Percentiles rank a stretch among this genome's conserved stretches.
Evolutionary conservation across 2,888 invertebrate genomes (phyloP).

Genomic region (Drosophila eohydei): DNA sequence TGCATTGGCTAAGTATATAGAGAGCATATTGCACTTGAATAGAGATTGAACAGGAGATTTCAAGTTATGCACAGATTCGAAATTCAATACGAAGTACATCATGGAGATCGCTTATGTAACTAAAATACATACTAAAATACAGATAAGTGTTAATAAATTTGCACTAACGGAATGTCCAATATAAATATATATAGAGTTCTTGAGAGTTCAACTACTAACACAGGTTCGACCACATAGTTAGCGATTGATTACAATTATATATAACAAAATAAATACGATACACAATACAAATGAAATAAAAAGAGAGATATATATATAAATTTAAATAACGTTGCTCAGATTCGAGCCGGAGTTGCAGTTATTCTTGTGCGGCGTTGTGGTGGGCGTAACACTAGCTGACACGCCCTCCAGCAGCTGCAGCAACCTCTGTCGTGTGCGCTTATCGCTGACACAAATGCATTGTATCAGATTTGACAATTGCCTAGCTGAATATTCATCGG

Average conservation of each 20-base stretch:
- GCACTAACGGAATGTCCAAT: conserved; percentile 73
- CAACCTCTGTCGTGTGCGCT: conserved; percentile 93
- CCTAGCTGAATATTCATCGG: conserved; percentile 94
- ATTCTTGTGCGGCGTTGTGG: conserved; percentile 60
- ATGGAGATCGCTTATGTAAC: conserved; percentile 68
- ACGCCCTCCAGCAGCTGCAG: conserved; percentile 88
- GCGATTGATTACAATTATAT: conserved; percentile 22
- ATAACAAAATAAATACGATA: conserved; percentile 38
- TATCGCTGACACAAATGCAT: conserved; percentile 94
- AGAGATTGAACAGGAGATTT: conserved; percentile 47
- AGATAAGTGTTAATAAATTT: conserved; percentile 50
- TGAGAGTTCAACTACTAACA: conserved; percentile 53
- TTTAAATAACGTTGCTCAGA: conserved; percentile 67
- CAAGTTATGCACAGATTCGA: conserved; percentile 42
- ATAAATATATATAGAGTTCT: conserved; percentile 2
- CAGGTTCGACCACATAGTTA: conserved; percentile 28
- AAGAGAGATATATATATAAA: neutral
- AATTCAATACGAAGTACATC: conserved; percentile 62
- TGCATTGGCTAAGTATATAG: conserved; percentile 43
- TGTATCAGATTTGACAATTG: conserved; percentile 94
- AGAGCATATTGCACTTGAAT: conserved; percentile 29
- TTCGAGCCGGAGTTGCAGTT: conserved; percentile 51
- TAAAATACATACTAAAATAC: conserved; percentile 51
- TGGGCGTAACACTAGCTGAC: conserved; percentile 63
- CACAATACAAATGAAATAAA: conserved; percentile 11